phyloP scores from a whole-genome alignment of 2,113 vertebrate species.

The Onychorhynchus coronatus region DNA sequence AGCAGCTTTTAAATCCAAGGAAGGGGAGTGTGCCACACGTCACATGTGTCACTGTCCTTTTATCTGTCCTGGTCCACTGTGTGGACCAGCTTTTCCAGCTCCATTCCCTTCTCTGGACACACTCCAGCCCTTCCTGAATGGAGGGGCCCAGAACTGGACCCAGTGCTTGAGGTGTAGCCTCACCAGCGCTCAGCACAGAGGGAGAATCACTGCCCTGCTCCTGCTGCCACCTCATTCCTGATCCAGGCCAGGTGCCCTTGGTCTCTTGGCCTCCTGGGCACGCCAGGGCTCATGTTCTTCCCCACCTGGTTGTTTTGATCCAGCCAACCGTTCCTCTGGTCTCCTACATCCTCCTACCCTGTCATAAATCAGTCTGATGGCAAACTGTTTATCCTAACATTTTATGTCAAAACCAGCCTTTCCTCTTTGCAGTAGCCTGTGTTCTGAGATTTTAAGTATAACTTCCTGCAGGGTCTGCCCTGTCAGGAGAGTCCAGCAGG shows the following conservation, averaged over 20 bases:
- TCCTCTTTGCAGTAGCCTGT: not conserved
- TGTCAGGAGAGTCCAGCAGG: not conserved
- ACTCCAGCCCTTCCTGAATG: not conserved
- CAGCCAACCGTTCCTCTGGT: not conserved
- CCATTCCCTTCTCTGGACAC: not conserved
- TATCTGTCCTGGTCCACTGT: not conserved
- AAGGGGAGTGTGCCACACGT: not conserved
- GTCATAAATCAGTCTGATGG: not conserved
- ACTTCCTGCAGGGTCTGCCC: not conserved
- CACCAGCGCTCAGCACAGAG: not conserved
- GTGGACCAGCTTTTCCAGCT: not conserved
- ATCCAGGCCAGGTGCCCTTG: not conserved
- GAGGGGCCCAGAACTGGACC: not conserved
- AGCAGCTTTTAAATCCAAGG: not conserved
- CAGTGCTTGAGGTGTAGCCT: not conserved
- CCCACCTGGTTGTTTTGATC: not conserved
- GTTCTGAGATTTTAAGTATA: not conserved
- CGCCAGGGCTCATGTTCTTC: accelerated
- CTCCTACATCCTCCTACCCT: not conserved
- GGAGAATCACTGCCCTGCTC: not conserved
- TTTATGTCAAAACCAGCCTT: not conserved
- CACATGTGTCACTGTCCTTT: not conserved
- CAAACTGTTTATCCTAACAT: not conserved
- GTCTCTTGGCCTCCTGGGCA: not conserved
- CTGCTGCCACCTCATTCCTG: not conserved